Base-by-base conservation (phyloP, 1,140 invertebrate genomes). In the Onthophagus taurus region DNA sequence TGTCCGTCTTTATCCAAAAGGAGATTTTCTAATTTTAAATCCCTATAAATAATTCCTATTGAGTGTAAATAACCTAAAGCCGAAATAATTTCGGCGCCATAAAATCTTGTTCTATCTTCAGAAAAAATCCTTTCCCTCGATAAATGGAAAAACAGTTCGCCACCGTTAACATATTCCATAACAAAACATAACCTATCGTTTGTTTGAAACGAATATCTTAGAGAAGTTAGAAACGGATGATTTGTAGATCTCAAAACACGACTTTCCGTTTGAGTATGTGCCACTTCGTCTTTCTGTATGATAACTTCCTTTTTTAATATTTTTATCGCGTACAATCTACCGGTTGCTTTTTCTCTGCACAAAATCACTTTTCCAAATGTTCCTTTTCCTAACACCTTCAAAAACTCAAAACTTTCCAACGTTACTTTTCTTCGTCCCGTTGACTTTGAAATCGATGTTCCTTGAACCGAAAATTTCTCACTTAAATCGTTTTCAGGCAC, bases 101-200 rank as follows among this genome's bases (percentile, higher is more conserved):
- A 99, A 73, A 99, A 99, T 49, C 87, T 77, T 39, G 94, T 95
- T 57, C 95, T 77, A 45, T 96, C 89, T 71, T 99, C 97, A 12
- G 81, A 78, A 67, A 99, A 99, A 41, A 86, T 78, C 47, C 93
- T 75, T 61, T 94, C 90, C 55, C 83, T 75, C 49, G 90, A 93
- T 42, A 99, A 75, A 71, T 99, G 96, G 71, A 97, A 98, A 71
- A 98, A 99, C 38, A 99, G 74, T 69, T 99, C 96, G 12, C 96
- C 97, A 38, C 97, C 97, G 67, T 97, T 99, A 2, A 98, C 96
- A 71, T 98, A 99, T 70, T 99, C 95, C 93, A 99, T 99, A 12
- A 99, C 96, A 72, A 99, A 98, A 74, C 94, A 99, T 33, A 99
- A 76, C 60, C 95, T 77, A 69, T 99, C 95, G 31, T 83, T 83